Conservation (phyloP, 2,888 invertebrate genomes). For the Drosophila histrio region DNA sequence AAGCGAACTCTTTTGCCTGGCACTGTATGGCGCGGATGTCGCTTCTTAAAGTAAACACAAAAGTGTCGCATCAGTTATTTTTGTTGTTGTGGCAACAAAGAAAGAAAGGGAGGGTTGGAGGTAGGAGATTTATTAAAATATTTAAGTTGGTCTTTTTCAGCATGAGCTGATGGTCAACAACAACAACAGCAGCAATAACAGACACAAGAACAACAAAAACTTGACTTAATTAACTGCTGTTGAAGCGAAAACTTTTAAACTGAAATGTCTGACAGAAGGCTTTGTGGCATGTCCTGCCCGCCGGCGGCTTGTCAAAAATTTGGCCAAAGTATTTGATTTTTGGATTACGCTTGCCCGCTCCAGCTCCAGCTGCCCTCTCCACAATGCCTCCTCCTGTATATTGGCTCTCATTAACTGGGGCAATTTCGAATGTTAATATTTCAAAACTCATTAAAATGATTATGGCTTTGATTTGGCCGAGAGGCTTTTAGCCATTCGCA, state of each 20-base stretch:
- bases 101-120: neutral
- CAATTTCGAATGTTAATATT: constrained; percentile 72
- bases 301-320: constrained; percentile 66
- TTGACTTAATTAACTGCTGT: constrained; percentile 79
- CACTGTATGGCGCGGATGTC: constrained; percentile 31
- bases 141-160: constrained; percentile 71
- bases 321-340: constrained; percentile 72
- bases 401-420: constrained; percentile 17
- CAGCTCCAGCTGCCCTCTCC: neutral
- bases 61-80: constrained; percentile 45
- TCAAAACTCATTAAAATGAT: constrained; percentile 73
- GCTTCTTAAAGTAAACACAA: constrained; percentile 33
- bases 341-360: constrained; percentile 57
- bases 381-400: neutral
- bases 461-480: constrained; percentile 65
- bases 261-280: constrained; percentile 36
- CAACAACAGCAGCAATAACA: constrained; percentile 36
- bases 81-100: constrained; percentile 4
- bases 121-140: constrained; percentile 55
- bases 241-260: constrained; percentile 67
- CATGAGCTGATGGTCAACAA: constrained; percentile 49
- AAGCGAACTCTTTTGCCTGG: constrained; percentile 62
- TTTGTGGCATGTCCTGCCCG: constrained; percentile 50
- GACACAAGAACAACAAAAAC: constrained; percentile 38
- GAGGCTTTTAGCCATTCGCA: constrained; percentile 41